phyloP scores from a whole-genome alignment of 2,113 vertebrate genomes.

The Cynopterus brachyotis region DNA sequence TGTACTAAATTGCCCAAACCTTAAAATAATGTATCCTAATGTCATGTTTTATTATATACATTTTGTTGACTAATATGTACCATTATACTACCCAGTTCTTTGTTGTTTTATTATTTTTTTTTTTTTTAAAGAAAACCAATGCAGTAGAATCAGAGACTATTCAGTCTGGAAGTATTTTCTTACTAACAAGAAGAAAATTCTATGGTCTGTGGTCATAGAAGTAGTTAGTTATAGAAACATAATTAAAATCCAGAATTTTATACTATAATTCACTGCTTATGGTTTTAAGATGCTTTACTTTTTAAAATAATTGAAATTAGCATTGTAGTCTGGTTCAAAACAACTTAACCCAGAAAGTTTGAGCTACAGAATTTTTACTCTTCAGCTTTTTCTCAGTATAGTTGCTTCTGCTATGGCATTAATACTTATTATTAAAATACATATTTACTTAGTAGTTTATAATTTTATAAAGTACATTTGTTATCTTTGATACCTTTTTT shows the following conservation, averaged over 20 bases:
- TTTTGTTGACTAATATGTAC: background rate
- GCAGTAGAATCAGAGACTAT: background rate
- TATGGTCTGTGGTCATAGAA: background rate
- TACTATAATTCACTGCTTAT: background rate
- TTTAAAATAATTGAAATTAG: constrained; percentile 33
- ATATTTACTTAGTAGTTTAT: background rate
- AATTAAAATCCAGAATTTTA: background rate
- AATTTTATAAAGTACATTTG: background rate
- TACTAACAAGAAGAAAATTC: background rate
- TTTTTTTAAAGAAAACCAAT: constrained; percentile 26
- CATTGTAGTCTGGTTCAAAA: background rate
- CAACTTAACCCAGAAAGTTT: background rate
- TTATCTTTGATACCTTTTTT: background rate
- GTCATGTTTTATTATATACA: background rate
- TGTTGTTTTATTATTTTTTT: no score
- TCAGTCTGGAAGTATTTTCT: background rate
- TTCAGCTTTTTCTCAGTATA: background rate
- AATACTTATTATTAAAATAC: background rate
- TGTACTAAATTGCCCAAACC: background rate
- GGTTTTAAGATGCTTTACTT: background rate
- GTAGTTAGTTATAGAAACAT: background rate
- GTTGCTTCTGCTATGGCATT: background rate
- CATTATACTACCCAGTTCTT: background rate
- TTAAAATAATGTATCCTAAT: background rate
- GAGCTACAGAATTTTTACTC: background rate